These are phyloP conservation scores for Corydoras sp. DNA, from an alignment of 2,113 vertebrate species.

Conservation along the genomic window DNA sequence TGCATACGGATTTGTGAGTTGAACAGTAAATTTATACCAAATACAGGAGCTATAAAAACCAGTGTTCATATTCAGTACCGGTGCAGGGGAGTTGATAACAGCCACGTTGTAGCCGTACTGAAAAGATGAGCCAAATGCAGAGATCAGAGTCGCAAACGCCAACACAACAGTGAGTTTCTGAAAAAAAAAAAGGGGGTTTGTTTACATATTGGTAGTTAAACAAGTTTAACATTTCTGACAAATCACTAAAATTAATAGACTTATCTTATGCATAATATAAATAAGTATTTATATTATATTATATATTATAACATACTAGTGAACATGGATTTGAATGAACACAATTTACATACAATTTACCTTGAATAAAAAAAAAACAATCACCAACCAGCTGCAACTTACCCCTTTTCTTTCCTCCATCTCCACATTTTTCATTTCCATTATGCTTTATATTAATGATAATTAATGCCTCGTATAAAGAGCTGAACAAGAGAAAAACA, in stretches of 20 bases:
- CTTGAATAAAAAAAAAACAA: background rate
- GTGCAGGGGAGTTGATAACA: slow-evolving; percentile 79
- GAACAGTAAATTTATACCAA: background rate
- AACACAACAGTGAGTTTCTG: slow-evolving; percentile 75
- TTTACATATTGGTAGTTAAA: slow-evolving; percentile 13
- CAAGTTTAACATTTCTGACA: background rate
- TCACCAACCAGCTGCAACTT: slow-evolving; percentile 37
- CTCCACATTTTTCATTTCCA: slow-evolving; percentile 10
- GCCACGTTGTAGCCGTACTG: slow-evolving; percentile 95
- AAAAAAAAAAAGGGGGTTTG: background rate
- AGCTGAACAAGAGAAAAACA: background rate
- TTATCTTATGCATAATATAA: background rate
- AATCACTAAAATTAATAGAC: background rate
- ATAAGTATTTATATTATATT: too few species aligned
- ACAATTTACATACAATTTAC: background rate
- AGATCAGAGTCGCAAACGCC: slow-evolving; percentile 65
- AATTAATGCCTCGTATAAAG: background rate
- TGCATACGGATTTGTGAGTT: background rate
- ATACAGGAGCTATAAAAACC: background rate
- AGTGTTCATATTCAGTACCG: slow-evolving; percentile 51
- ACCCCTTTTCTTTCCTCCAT: slow-evolving; percentile 55
- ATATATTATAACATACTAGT: background rate
- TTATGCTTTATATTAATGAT: slow-evolving; percentile 40
- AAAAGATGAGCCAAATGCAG: slow-evolving; percentile 91
- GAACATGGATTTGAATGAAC: background rate